Base-by-base conservation (phyloP, 1,140 invertebrate species). In the Brachionus sp. region DNA sequence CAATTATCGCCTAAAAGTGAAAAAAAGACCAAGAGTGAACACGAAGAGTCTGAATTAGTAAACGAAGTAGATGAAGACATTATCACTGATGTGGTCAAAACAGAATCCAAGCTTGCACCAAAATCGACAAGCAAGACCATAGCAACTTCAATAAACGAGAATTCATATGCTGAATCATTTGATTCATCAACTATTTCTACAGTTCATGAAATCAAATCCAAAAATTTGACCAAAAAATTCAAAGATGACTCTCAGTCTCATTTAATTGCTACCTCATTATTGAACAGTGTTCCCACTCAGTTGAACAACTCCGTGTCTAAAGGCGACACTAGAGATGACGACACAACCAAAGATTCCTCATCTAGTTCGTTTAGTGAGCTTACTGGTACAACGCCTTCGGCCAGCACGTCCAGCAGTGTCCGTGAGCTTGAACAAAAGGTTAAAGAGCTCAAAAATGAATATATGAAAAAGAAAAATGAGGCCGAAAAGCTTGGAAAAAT, bases 111-210 rank as follows among this genome's bases (percentile, higher is more conserved):
- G 19, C 9, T 70, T n/a, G 66, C n/a, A 19, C 66, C 66, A 7
- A 5, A 39, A 9, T 70, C 66, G 13, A 37, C 13, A 2, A 57
- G 0, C 2, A 70, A 44, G 16, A 70, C 37, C 3, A 70, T 70
- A 70, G 66, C 66, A 16, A 70, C 66, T 10, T 70, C 66, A 19
- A 70, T 70, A 37, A 70, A 70, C 16, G 35, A 70, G 10, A 84
- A 84, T 64, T 44, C 70, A 1, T 84, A 84, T 66, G 82, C 82
- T 46, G 84, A 84, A 19, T 84, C 85, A 33, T 85, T 85, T 83
- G 84, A 84, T 50, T 84, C 84, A 23, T 50, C 23, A 23, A 37
- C 35, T 1, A 39, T 70, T 16, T 42, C 66, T 5, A 66, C 64
- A 29, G 64, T 66, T 66, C 64, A 66, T 0, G 29, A 66, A n/a